phyloP scores from a whole-genome alignment of 2,113 vertebrate genomes.

The Ancistrus triradiatus region DNA sequence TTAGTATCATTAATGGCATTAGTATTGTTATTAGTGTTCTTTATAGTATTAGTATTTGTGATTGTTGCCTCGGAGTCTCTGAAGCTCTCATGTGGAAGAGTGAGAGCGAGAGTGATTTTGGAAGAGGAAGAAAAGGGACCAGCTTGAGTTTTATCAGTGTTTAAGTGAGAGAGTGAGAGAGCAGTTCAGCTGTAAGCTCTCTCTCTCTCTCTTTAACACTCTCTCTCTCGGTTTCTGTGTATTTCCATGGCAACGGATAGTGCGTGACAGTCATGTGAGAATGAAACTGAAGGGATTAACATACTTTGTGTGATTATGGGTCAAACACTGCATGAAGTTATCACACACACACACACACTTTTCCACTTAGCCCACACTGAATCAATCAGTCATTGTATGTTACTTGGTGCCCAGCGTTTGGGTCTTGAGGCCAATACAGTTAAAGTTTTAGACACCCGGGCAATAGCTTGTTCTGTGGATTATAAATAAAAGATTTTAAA shows the following conservation, averaged over 20 bases:
- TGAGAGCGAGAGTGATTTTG: not conserved
- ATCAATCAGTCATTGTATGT: not conserved
- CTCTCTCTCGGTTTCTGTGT: constrained; percentile 18
- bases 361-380: constrained; percentile 43
- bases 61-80: no score
- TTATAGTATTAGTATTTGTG: no score
- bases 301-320: constrained; percentile 74
- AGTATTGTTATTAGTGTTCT: no score
- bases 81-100: no score
- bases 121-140: no score
- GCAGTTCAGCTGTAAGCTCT: not conserved
- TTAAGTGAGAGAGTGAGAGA: not conserved
- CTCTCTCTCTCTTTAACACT: constrained; percentile 33
- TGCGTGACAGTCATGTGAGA: constrained; percentile 79
- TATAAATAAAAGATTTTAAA: no score
- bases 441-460: no score
- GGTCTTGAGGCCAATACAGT: no score
- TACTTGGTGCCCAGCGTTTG: not conserved
- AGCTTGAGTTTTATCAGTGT: no score
- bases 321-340: constrained; percentile 52
- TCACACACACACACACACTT: constrained; percentile 42
- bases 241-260: constrained; percentile 66
- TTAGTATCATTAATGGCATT: no score
- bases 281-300: constrained; percentile 77
- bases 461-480: no score